Evolutionary conservation across 2,888 invertebrate genomes (phyloP), one percentile per base, ranked within the genome.

Genomic region (Mythimna pallens): DNA sequence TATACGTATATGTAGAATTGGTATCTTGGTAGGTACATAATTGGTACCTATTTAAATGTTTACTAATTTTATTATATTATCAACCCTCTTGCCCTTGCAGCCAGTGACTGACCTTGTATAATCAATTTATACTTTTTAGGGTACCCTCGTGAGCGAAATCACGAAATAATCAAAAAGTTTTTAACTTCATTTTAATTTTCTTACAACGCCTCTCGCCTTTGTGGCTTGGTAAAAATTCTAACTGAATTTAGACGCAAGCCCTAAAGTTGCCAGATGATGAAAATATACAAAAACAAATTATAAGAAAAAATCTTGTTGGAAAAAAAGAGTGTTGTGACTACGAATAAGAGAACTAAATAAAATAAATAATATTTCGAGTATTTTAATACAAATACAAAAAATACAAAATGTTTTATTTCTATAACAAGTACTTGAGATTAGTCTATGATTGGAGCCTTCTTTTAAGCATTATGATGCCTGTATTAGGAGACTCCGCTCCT

Each of bases 91-190:
- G 50, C 22, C 34, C 6, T 52, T 65, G 14, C 36, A 69, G 25
- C n/a, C 36, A 69, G 40, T 25, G 58, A 34, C 40, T 17, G 43
- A 57, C 43, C 52, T 65, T 14, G 17, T 55, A 34, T 64, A 77
- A 66, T 75, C 65, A 82, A 70, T 40, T 70, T 65, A 54, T 9
- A 17, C 55, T 64, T 10, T 52, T 25, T 63, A 55, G 40, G 12
- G 10, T 20, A n/a, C 25, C 43, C 30, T 66, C 58, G 68, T 55
- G 55, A 78, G 20, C 62, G 9, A 70, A 81, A 83, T 81, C 80
- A 66, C 73, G 66, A 78, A 84, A 87, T 86, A 86, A 87, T 88
- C 83, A 88, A 81, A 80, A 82, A 81, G 74, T 82, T 83, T 69
- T 61, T 77, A 83, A 85, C 70, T 82, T 84, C 59, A n/a, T 83